phyloP scores from a whole-genome alignment of 2,113 vertebrate species.

The Pseudorasbora parva region DNA sequence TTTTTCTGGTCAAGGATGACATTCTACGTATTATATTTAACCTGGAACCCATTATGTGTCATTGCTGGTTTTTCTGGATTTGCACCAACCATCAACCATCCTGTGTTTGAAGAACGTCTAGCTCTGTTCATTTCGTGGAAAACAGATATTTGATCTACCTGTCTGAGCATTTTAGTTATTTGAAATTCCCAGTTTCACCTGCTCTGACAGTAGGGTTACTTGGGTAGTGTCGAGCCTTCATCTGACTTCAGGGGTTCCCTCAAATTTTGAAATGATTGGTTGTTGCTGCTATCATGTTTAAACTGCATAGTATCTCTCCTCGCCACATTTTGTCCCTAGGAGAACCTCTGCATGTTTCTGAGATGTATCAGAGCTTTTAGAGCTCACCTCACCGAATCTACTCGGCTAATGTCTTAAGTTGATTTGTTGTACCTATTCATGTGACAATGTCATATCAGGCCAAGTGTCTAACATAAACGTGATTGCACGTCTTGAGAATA shows the following conservation, averaged over 20 bases:
- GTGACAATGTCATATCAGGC: not conserved
- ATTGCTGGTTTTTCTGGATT: not conserved
- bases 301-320: not conserved
- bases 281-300: not conserved
- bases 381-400: not conserved
- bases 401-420: not conserved
- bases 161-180: slow-evolving; percentile 12
- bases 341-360: not conserved
- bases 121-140: not conserved
- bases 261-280: not conserved
- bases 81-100: not conserved
- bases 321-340: not conserved
- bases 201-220: not conserved
- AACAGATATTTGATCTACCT: not conserved
- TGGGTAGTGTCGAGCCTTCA: not conserved
- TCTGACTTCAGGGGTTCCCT: not conserved
- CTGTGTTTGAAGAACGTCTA: not conserved
- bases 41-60: not conserved
- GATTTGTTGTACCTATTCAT: not conserved
- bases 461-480: too few relatives aligned
- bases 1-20: not conserved
- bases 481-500: not conserved
- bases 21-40: not conserved
- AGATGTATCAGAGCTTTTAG: not conserved
- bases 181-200: not conserved